Percentiles rank a stretch among this genome's conserved stretches.
Conservation (phyloP, 2,888 invertebrate species). For the Nemoura dubitans region DNA sequence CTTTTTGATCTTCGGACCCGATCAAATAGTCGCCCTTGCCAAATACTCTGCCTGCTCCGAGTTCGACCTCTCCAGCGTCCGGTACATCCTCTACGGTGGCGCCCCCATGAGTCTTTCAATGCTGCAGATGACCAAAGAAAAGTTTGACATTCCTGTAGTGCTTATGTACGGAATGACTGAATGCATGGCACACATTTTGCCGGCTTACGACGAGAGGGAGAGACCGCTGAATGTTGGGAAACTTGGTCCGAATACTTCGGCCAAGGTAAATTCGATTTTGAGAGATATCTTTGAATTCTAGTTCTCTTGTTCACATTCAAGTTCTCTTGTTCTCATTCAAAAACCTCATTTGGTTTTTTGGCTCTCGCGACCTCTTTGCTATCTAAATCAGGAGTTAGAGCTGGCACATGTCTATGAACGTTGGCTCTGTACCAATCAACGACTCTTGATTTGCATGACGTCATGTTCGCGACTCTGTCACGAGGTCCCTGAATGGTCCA, state of each 20-base stretch:
- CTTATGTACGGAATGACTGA: constrained; percentile 58
- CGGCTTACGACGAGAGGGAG: constrained; percentile 19
- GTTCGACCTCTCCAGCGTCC: constrained; percentile 59
- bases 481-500: too few relatives aligned
- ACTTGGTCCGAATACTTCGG: constrained; percentile 36
- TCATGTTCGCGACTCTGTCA: too few relatives aligned
- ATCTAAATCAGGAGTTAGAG: too few relatives aligned
- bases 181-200: constrained; percentile 43
- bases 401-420: too few relatives aligned
- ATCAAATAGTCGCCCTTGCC: constrained; percentile 61
- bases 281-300: too few relatives aligned
- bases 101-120: constrained; percentile 59
- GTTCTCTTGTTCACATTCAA: too few relatives aligned
- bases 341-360: too few relatives aligned
- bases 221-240: constrained; percentile 43
- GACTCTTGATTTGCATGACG: too few relatives aligned
- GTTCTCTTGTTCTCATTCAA: too few relatives aligned
- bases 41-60: constrained; percentile 58
- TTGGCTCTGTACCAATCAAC: too few relatives aligned
- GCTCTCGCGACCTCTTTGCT: too few relatives aligned
- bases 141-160: constrained; percentile 33
- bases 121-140: constrained; percentile 48
- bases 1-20: constrained; percentile 61
- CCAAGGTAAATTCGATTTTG: constrained; percentile 21
- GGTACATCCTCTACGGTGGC: constrained; percentile 58